A percentile compares a stretch with the other conserved stretches of the same genome.
phyloP scores from a whole-genome alignment of 2,797 vertebrate genomes.

The Neopelma chrysocephalum region DNA sequence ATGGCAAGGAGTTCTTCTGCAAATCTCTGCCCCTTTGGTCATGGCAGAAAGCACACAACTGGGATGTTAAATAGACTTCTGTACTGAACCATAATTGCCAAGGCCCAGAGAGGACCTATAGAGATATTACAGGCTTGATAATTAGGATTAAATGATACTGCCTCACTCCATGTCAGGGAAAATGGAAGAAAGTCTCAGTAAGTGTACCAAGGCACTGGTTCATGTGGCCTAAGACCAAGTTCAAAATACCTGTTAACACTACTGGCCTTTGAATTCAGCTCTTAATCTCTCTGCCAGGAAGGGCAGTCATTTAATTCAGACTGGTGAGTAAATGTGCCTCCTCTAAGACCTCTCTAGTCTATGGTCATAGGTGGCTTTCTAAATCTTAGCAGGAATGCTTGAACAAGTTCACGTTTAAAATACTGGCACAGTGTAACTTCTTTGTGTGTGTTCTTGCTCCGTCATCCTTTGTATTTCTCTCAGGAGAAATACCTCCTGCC shows the following conservation, averaged over 20 bases:
- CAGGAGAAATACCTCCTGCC: neutral
- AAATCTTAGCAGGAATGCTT: neutral
- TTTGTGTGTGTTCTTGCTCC: neutral
- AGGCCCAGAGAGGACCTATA: neutral
- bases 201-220: neutral
- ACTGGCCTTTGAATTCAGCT: neutral
- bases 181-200: neutral
- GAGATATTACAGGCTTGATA: neutral
- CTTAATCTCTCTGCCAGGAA: neutral
- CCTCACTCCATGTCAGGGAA: neutral
- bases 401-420: neutral
- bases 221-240: neutral
- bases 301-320: neutral
- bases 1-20: neutral
- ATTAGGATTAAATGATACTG: neutral
- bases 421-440: neutral
- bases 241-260: neutral
- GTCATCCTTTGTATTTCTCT: neutral
- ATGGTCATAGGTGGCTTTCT: rapidly evolving
- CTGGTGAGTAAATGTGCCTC: neutral
- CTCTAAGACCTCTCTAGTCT: neutral
- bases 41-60: neutral
- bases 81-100: neutral
- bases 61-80: neutral
- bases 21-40: neutral